Evolutionary conservation across 35 echinoderm and acorn worm species (phyloP).

Genomic region (Heliocidaris erythrogramma): DNA sequence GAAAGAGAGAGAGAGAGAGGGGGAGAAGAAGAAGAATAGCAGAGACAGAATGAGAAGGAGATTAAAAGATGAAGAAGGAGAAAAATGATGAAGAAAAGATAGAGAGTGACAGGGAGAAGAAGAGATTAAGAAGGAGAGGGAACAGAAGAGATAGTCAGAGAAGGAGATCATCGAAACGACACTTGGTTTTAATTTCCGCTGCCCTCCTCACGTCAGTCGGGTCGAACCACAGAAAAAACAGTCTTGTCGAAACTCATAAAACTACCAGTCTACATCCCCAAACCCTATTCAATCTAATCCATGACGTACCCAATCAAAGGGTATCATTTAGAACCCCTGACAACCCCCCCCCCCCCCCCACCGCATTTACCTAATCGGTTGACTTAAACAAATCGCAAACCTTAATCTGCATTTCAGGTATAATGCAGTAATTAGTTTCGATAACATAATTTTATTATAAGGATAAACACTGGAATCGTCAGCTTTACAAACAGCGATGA

Average conservation of each 20-base stretch:
- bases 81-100: background rate
- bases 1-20: background rate
- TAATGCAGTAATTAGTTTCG: background rate
- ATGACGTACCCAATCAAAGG: background rate
- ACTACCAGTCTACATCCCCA: background rate
- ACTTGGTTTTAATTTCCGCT: slow-evolving; percentile 34
- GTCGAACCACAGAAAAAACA: background rate
- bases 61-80: background rate
- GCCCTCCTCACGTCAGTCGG: background rate
- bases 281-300: background rate
- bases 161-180: background rate
- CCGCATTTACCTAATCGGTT: background rate
- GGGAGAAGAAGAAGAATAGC: background rate
- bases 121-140: background rate
- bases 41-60: background rate
- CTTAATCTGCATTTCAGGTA: background rate
- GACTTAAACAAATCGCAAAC: background rate
- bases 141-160: background rate
- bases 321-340: background rate
- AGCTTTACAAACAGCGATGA: background rate
- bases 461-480: background rate
- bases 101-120: background rate
- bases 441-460: background rate
- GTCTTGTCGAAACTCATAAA: slow-evolving; percentile 43
- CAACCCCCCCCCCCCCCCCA: background rate